phyloP scores from a whole-genome alignment of 37 sponge, comb jelly and placozoan species.

The Agelas oroides region DNA sequence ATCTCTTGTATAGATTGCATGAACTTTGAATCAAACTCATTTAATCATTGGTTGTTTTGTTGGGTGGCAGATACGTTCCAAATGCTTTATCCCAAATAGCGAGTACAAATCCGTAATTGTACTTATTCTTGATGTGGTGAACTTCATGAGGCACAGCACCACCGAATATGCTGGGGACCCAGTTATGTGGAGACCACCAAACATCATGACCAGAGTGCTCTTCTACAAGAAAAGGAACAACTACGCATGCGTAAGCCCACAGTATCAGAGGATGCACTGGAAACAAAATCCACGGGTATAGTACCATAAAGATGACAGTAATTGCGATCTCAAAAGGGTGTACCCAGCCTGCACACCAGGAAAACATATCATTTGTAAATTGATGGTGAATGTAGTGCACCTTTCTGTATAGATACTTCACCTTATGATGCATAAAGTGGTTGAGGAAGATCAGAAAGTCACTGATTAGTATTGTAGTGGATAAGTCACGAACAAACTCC shows the following conservation, averaged over 20 bases:
- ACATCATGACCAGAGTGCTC: slow-evolving; percentile 28
- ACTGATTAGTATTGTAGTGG: neutral
- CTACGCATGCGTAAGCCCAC: neutral
- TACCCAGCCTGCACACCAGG: slow-evolving; percentile 38
- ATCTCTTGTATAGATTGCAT: no score
- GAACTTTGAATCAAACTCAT: no score
- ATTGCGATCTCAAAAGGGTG: slow-evolving; percentile 3
- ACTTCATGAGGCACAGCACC: slow-evolving; percentile 40
- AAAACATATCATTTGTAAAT: slow-evolving; percentile 6
- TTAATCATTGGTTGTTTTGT: no score
- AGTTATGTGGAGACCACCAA: slow-evolving; percentile 19
- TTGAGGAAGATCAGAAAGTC: slow-evolving; percentile 25
- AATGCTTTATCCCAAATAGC: slow-evolving; percentile 30
- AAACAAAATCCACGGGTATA: slow-evolving; percentile 3
- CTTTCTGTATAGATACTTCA: slow-evolving; percentile 5
- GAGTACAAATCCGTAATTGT: slow-evolving; percentile 23
- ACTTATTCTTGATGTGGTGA: slow-evolving; percentile 20
- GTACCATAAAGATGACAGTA: neutral
- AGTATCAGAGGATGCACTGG: slow-evolving; percentile 14
- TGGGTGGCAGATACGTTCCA: slow-evolving; percentile 15
- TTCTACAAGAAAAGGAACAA: slow-evolving; percentile 24
- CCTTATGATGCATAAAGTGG: slow-evolving; percentile 27
- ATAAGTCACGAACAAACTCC: neutral
- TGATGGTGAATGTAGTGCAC: slow-evolving; percentile 30
- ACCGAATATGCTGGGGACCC: slow-evolving; percentile 20